These are phyloP conservation scores for Cataglyphis rosenhaueri DNA, from an alignment of 2,888 invertebrate genomes.

Conservation along the genomic window DNA sequence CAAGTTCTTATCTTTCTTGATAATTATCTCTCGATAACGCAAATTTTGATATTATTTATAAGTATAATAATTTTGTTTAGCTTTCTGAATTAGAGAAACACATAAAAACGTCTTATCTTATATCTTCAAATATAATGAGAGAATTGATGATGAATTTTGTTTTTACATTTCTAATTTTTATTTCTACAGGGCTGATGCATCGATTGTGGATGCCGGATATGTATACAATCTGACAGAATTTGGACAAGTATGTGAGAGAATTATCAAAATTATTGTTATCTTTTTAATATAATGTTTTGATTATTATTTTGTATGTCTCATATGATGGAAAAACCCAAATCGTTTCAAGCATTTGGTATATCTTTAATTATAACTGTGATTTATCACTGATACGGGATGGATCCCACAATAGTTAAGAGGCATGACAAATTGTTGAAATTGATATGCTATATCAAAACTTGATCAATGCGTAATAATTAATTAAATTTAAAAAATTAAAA, in stretches of 20 bases:
- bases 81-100: neutral
- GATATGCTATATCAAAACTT: neutral
- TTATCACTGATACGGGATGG: neutral
- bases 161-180: neutral
- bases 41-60: neutral
- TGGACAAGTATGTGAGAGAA: conserved; percentile 82
- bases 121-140: neutral
- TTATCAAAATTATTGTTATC: conserved; percentile 10
- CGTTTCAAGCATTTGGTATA: neutral
- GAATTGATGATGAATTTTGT: conserved; percentile 8
- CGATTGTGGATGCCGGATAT: conserved; percentile 76
- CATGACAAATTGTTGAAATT: neutral
- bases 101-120: neutral
- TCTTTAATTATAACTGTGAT: neutral
- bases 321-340: neutral
- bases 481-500: conserved; percentile 1
- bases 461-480: neutral
- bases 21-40: neutral
- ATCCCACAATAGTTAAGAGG: neutral
- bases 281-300: neutral
- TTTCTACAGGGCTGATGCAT: conserved; percentile 84
- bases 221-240: conserved; percentile 84
- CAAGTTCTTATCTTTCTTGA: neutral
- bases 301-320: neutral
- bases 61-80: neutral